phyloP scores from a whole-genome alignment of 2,888 invertebrate genomes.

The Microdon myrmicae region DNA sequence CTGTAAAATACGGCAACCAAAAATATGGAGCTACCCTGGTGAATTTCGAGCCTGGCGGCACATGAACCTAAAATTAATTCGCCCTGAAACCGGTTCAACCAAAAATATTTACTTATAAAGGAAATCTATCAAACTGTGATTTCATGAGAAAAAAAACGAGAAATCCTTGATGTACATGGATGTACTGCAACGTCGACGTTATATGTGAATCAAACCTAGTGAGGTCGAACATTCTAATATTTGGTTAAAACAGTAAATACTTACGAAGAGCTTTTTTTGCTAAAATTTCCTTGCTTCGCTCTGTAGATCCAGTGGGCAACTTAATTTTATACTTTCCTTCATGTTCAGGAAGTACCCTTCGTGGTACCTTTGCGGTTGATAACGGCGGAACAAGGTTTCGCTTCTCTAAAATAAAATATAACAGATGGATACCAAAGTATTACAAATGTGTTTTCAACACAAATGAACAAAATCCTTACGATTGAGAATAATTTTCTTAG shows the following conservation, averaged over 20 bases:
- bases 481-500: constrained; percentile 52
- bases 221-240: background rate
- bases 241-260: constrained; percentile 13
- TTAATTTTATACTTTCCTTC: constrained; percentile 71
- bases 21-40: no score
- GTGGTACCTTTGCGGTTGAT: constrained; percentile 59
- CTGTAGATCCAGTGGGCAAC: constrained; percentile 69
- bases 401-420: no score
- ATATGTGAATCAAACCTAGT: background rate
- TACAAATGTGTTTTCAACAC: no score
- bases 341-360: constrained; percentile 68
- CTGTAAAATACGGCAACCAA: no score
- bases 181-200: no score
- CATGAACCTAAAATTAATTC: no score
- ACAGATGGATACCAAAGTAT: background rate
- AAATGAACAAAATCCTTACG: no score
- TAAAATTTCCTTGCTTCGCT: constrained; percentile 68
- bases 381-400: no score
- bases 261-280: constrained; percentile 64
- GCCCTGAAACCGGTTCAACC: no score
- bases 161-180: background rate
- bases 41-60: no score
- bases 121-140: no score
- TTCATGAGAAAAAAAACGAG: background rate
- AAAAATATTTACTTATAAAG: no score